phyloP scores from a whole-genome alignment of 2,797 vertebrate genomes.

The Scolopax bukidnonensis region DNA sequence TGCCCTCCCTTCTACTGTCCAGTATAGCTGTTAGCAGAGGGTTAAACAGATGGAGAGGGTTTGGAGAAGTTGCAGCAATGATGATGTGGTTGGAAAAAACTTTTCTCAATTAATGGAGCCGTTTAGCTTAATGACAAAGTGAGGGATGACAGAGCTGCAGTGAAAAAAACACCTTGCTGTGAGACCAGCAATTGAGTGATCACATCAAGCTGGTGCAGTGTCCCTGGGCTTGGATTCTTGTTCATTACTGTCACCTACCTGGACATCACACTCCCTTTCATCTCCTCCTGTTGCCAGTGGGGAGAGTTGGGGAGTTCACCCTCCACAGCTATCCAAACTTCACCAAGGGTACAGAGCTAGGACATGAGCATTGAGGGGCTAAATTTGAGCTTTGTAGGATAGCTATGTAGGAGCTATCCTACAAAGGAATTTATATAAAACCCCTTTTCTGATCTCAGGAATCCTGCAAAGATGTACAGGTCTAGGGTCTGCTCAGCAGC shows the following conservation, averaged over 20 bases:
- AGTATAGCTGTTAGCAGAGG: background rate
- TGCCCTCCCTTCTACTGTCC: background rate
- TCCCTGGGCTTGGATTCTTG: background rate
- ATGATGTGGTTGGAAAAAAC: background rate
- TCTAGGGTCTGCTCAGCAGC: background rate
- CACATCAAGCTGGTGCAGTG: background rate
- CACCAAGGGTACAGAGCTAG: background rate
- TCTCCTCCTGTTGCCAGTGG: background rate
- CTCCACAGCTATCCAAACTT: background rate
- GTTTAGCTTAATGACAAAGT: background rate
- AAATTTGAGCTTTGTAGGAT: background rate
- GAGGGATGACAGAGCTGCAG: background rate
- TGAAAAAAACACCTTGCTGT: background rate
- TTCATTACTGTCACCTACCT: background rate
- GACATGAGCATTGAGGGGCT: rapidly evolving
- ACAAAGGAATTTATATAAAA: background rate
- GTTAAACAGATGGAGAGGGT: background rate
- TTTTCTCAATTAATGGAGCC: background rate
- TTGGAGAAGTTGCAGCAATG: background rate
- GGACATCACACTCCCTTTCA: background rate
- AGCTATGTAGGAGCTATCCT: no score
- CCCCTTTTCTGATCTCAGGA: background rate
- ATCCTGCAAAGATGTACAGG: background rate
- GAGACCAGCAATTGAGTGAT: background rate
- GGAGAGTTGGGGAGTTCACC: background rate